Base-by-base conservation (phyloP, 2,113 vertebrate genomes). In the Bagarius yarrelli region DNA sequence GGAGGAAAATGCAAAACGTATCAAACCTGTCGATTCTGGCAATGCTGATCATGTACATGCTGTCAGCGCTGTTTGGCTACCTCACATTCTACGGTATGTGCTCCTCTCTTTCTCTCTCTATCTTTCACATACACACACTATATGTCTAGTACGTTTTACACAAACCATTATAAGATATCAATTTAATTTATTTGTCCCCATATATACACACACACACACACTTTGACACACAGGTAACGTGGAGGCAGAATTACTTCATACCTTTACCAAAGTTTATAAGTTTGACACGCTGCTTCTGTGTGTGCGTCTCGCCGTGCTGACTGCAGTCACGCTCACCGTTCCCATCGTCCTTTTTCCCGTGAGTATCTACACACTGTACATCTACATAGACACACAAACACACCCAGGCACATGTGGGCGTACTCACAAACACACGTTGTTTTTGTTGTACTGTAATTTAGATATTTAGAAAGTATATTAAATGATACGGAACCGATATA, bases 291-390 rank as follows among this genome's bases (percentile, higher is more conserved):
- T 95, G 84, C 84, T 99, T 78, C 92, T 98, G 85, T 78, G 96
- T 84, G 98, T 99, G 61, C 98, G 98, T 34, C 59, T 99, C 87
- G 98, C 98, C 0, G 97, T 99, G 15, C 93, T 99, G 76, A 94
- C 98, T 14, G 97, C 98, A 0, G 98, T 99, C 27, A 99, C 95
- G 0, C 88, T 99, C 71, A 99, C 98, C 0, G 98, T 99, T 36
- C 98, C 98, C 80, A 95, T 99, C 30, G 97, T 99, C 71, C 93
- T 99, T 19, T 99, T 99, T 73, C 98, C 98, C 0, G 98, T 99
- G 87, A 98, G 97, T 96, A 90, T 27, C 6, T 8, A 76, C 23
- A 79, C 81, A 88, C 34, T 78, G 19, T 15, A 55, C 13, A 53
- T 8, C 3, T 8, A 53, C 52, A 80, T 73, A 79, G 30, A 19